These are phyloP conservation scores for Aporophyla lueneburgensis DNA, from an alignment of 2,888 invertebrate species.

Conservation along the genomic window DNA sequence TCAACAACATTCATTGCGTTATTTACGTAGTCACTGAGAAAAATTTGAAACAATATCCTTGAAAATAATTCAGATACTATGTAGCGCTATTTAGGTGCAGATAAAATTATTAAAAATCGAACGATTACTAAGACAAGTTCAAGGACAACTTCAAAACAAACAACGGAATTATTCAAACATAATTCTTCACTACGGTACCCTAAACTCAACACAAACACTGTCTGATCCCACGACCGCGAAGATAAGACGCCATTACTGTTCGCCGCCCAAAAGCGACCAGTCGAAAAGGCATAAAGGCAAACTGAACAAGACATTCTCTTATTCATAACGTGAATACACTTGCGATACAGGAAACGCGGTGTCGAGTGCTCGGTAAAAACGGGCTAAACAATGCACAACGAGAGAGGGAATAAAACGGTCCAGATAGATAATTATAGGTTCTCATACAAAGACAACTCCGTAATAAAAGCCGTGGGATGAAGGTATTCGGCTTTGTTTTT, in stretches of 20 bases:
- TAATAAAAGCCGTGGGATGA: slow-evolving; percentile 46
- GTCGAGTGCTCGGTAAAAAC: slow-evolving; percentile 81
- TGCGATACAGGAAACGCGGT: slow-evolving; percentile 89
- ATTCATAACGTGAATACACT: slow-evolving; percentile 84
- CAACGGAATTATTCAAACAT: background rate
- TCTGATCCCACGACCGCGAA: slow-evolving; percentile 81
- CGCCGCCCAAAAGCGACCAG: slow-evolving; percentile 79
- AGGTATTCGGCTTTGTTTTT: slow-evolving; percentile 28
- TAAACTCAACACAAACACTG: slow-evolving; percentile 54
- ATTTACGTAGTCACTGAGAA: no score
- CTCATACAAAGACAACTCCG: slow-evolving; percentile 50
- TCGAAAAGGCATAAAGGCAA: slow-evolving; percentile 90
- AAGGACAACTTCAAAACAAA: background rate
- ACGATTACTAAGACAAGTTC: no score
- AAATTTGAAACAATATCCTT: no score
- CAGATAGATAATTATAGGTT: slow-evolving; percentile 73
- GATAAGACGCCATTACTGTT: slow-evolving; percentile 85
- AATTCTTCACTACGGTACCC: slow-evolving; percentile 54
- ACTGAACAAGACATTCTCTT: slow-evolving; percentile 75
- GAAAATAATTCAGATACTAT: no score
- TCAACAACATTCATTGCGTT: no score
- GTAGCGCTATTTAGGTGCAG: no score
- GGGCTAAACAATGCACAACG: slow-evolving; percentile 53
- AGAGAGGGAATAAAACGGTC: slow-evolving; percentile 65
- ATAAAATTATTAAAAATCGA: background rate